Percentiles rank a stretch among this genome's conserved stretches.
Evolutionary conservation across 1,140 invertebrate species (phyloP).

Genomic region (Reticulitermes speratus): DNA sequence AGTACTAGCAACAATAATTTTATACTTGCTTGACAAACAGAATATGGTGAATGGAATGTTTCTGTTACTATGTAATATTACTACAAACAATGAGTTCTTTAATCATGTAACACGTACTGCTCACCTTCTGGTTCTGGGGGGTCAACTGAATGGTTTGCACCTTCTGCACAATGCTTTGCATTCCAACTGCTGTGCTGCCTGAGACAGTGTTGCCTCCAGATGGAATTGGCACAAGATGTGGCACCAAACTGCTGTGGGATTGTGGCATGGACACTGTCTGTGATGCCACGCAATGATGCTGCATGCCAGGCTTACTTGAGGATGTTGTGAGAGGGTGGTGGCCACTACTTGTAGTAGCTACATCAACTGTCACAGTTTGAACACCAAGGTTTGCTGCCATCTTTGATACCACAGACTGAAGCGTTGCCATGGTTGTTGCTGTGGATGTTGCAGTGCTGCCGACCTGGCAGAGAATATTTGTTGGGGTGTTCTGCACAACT

Average conservation of each 20-base stretch:
- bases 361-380: neutral
- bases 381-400: slow-evolving; percentile 39
- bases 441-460: slow-evolving; percentile 35
- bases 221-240: slow-evolving; percentile 30
- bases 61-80: too few species aligned
- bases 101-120: neutral
- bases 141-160: slow-evolving; percentile 61
- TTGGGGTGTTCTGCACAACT: slow-evolving; percentile 31
- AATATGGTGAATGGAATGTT: too few species aligned
- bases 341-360: neutral
- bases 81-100: too few species aligned
- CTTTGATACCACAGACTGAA: slow-evolving; percentile 33
- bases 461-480: slow-evolving; percentile 33
- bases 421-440: slow-evolving; percentile 35
- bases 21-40: too few species aligned
- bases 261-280: neutral
- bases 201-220: neutral
- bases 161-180: slow-evolving; percentile 44
- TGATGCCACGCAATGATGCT: neutral
- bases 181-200: neutral
- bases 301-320: neutral
- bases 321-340: neutral
- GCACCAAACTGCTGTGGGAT: slow-evolving; percentile 5
- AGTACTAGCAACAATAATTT: too few species aligned
- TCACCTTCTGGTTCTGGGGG: slow-evolving; percentile 57